These are phyloP conservation scores for Mormoops blainvillei DNA, from an alignment of 2,113 vertebrate species.

Conservation along the genomic window DNA sequence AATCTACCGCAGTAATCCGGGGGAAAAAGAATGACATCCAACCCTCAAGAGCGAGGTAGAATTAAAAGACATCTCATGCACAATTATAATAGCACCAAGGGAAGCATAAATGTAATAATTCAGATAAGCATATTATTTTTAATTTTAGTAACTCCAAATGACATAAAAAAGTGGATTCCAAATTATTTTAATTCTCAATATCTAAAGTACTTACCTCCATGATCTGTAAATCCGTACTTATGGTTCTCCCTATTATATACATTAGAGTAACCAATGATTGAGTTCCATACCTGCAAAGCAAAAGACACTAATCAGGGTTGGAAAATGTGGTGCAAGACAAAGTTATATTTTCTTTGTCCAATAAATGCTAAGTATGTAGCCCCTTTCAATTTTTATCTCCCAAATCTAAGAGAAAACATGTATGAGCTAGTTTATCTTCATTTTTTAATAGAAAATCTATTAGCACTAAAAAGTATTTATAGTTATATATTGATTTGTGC, in stretches of 20 bases:
- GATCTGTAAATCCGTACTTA: conserved; percentile 78
- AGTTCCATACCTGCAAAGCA: conserved; percentile 73
- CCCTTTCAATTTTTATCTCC: neutral
- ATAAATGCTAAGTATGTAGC: neutral
- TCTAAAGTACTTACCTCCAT: conserved; percentile 75
- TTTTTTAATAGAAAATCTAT: neutral
- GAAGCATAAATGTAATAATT: neutral
- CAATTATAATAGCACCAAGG: neutral
- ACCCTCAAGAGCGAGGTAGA: neutral
- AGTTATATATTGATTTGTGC: neutral
- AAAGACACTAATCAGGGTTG: neutral
- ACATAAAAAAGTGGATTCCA: neutral
- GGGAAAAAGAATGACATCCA: neutral
- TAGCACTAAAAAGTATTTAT: neutral
- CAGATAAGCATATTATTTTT: neutral
- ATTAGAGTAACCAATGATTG: conserved; percentile 56
- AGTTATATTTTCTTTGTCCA: neutral
- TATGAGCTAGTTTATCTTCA: neutral
- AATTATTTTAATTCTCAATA: neutral
- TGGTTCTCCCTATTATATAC: conserved; percentile 62
- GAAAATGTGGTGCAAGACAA: neutral
- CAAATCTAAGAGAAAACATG: neutral
- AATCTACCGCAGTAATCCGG: neutral
- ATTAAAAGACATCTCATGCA: neutral
- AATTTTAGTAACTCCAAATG: neutral